These are phyloP conservation scores for Tipula helvola DNA, from an alignment of 2,888 invertebrate species.

Conservation along the genomic window DNA sequence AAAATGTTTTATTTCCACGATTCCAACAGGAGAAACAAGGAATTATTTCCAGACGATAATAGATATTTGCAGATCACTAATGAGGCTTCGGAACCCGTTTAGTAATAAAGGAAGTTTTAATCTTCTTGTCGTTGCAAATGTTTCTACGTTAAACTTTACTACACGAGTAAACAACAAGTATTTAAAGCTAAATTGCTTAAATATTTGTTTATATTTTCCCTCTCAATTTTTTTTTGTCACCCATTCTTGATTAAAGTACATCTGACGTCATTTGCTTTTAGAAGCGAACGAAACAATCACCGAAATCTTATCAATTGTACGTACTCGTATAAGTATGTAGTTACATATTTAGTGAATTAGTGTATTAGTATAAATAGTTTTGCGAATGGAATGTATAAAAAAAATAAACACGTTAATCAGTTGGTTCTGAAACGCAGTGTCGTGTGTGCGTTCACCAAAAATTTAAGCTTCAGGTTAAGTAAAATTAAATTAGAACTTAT, in stretches of 20 bases:
- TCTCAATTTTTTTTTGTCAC: neutral
- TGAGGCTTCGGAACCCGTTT: too few relatives aligned
- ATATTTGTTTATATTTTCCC: too few relatives aligned
- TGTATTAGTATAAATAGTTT: neutral
- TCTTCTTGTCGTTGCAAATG: too few relatives aligned
- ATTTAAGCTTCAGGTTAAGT: neutral
- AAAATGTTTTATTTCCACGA: too few relatives aligned
- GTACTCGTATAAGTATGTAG: too few relatives aligned
- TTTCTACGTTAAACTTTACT: too few relatives aligned
- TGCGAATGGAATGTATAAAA: neutral
- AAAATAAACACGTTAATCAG: neutral
- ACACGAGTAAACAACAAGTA: too few relatives aligned
- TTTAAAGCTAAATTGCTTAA: too few relatives aligned
- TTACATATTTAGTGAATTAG: neutral
- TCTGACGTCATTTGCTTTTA: neutral
- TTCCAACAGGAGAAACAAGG: too few relatives aligned
- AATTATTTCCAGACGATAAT: too few relatives aligned
- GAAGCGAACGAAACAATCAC: neutral
- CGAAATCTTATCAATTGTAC: neutral
- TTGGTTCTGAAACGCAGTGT: neutral
- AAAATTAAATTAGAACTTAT: neutral
- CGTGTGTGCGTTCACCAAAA: neutral
- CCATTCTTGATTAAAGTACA: neutral
- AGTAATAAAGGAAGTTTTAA: too few relatives aligned
- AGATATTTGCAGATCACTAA: too few relatives aligned